Evolutionary conservation across 2,888 invertebrate genomes (phyloP).

Genomic region (Himalopsyche japonica): DNA sequence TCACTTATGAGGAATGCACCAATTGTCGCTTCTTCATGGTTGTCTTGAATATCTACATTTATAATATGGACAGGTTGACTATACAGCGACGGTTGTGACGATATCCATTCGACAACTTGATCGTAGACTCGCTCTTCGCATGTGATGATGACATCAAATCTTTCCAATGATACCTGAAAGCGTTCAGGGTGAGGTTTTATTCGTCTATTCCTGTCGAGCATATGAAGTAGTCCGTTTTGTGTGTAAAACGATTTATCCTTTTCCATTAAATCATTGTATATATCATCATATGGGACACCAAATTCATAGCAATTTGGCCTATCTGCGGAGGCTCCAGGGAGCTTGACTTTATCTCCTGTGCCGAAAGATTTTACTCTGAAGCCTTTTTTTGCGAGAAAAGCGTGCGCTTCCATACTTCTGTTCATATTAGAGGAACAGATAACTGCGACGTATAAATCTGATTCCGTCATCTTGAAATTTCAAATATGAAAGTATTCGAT

Average conservation of each 20-base stretch:
- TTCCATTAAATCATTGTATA: constrained; percentile 86
- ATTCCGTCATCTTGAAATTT: constrained; percentile 19
- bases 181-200: constrained; percentile 93
- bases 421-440: constrained; percentile 99
- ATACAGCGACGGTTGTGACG: constrained; percentile 74
- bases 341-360: constrained; percentile 92
- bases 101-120: constrained; percentile 94
- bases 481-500: not conserved
- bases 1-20: constrained; percentile 98
- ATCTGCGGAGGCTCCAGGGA: constrained; percentile 93
- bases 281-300: constrained; percentile 92
- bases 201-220: constrained; percentile 95
- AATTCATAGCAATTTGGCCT: constrained; percentile 97
- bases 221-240: constrained; percentile 96
- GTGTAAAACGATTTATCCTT: constrained; percentile 96
- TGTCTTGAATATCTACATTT: constrained; percentile 98
- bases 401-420: constrained; percentile 99
- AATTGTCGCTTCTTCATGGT: constrained; percentile 98
- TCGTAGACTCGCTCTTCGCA: constrained; percentile 99
- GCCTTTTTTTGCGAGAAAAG: constrained; percentile 95
- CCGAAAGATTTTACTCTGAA: constrained; percentile 94
- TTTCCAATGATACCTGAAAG: constrained; percentile 86
- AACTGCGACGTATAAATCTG: constrained; percentile 81
- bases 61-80: constrained; percentile 94
- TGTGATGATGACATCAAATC: constrained; percentile 94